Evolutionary conservation across 2,797 vertebrate genomes (phyloP).

Genomic region (Hylomyscus alleni): DNA sequence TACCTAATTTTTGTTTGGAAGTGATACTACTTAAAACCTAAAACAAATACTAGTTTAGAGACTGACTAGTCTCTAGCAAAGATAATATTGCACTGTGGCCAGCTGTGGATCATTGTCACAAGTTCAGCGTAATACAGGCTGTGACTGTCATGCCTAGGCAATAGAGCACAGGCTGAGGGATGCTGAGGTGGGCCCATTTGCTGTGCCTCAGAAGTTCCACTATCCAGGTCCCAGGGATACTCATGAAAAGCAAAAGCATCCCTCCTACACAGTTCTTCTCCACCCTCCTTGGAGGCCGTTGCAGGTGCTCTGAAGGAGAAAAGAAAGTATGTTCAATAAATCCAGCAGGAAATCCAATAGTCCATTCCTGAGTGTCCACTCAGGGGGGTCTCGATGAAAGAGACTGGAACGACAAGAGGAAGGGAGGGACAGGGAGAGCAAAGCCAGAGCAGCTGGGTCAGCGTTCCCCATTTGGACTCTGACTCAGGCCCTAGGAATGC

Average conservation of each 20-base stretch:
- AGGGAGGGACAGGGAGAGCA: conserved; percentile 21
- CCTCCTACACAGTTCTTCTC: neutral
- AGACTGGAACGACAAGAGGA: conserved; percentile 13
- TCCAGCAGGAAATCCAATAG: conserved; percentile 27
- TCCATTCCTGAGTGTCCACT: neutral
- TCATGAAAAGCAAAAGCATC: neutral
- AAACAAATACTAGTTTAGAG: neutral
- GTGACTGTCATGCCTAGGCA: neutral
- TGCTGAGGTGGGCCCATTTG: neutral
- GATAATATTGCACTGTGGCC: neutral
- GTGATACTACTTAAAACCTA: neutral
- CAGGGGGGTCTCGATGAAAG: neutral
- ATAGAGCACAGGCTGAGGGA: neutral
- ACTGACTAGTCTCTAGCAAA: neutral
- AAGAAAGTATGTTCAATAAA: neutral
- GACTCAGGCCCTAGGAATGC: conserved; percentile 78
- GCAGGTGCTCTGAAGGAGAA: neutral
- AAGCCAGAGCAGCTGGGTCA: conserved; percentile 72
- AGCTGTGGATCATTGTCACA: neutral
- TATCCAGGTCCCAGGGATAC: neutral
- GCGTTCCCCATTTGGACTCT: conserved; percentile 66
- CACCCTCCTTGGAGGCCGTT: neutral
- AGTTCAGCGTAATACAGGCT: neutral
- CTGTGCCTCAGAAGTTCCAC: neutral
- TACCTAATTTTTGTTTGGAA: conserved; percentile 25